Conservation (phyloP, 1,140 invertebrate genomes). For the Plutomurus gul region DNA sequence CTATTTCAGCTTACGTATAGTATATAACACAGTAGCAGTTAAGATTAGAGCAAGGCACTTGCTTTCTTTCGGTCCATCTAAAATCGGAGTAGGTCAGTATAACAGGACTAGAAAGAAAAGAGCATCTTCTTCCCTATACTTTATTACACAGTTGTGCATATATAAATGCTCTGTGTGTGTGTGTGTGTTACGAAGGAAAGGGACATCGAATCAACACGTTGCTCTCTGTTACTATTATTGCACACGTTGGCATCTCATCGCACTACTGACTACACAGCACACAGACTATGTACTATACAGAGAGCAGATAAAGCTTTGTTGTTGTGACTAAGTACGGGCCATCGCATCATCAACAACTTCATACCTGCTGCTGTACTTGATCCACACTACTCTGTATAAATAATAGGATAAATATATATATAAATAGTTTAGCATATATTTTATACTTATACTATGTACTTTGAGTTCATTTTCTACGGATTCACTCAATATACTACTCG, state of each 20-base stretch:
- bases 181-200: background rate
- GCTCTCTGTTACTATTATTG: background rate
- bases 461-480: no score
- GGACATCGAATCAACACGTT: background rate
- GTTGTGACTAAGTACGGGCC: slow-evolving; percentile 10
- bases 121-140: background rate
- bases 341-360: slow-evolving; percentile 5
- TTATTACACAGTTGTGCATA: background rate
- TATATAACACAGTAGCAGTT: background rate
- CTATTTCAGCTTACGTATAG: no score
- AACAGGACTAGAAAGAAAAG: slow-evolving; percentile 30
- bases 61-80: slow-evolving; percentile 26
- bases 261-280: background rate
- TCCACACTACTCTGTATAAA: background rate
- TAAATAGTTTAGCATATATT: background rate
- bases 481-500: no score
- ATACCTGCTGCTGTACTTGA: background rate
- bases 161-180: background rate
- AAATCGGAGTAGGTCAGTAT: slow-evolving; percentile 36
- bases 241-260: background rate
- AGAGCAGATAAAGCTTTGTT: background rate
- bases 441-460: no score
- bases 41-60: slow-evolving; percentile 7
- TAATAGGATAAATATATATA: background rate
- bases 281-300: no score